Evolutionary conservation across 1,140 invertebrate genomes (phyloP).

Genomic region (fruit fly (Drosophila melanogaster)): DNA sequence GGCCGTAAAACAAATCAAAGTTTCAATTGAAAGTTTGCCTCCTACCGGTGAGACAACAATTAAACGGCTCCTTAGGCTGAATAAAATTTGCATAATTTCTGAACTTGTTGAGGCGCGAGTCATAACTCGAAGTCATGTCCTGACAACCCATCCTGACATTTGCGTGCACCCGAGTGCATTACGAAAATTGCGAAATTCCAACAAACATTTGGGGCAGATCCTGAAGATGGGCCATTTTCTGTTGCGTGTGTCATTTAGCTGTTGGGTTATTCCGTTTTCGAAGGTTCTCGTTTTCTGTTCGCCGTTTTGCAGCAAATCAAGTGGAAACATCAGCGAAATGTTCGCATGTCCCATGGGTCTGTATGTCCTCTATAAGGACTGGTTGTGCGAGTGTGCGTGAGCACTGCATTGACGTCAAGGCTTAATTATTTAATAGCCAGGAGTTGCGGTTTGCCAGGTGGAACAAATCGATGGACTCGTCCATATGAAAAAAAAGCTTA

Average conservation of each 20-base stretch:
- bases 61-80: slow-evolving; percentile 30
- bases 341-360: slow-evolving; percentile 39
- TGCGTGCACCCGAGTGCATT: slow-evolving; percentile 49
- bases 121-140: slow-evolving; percentile 43
- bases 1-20: slow-evolving; percentile 51
- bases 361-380: slow-evolving; percentile 13
- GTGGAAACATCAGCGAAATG: slow-evolving; percentile 38
- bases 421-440: slow-evolving; percentile 56
- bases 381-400: slow-evolving; percentile 9
- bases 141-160: slow-evolving; percentile 33
- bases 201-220: background rate
- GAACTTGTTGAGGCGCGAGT: slow-evolving; percentile 57
- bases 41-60: slow-evolving; percentile 50
- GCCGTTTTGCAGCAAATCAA: slow-evolving; percentile 26
- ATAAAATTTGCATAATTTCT: slow-evolving; percentile 60
- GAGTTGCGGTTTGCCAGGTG: slow-evolving; percentile 15
- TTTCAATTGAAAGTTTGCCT: slow-evolving; percentile 42
- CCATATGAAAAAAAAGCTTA: slow-evolving; percentile 13
- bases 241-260: slow-evolving; percentile 34
- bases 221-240: background rate
- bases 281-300: slow-evolving; percentile 7
- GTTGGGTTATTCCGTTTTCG: slow-evolving; percentile 1
- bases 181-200: slow-evolving; percentile 46
- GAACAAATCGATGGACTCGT: slow-evolving; percentile 32
- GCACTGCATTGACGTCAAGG: slow-evolving; percentile 62